Evolutionary conservation across 2,797 vertebrate genomes (phyloP).

Genomic region (Coranthus polyacanthus): DNA sequence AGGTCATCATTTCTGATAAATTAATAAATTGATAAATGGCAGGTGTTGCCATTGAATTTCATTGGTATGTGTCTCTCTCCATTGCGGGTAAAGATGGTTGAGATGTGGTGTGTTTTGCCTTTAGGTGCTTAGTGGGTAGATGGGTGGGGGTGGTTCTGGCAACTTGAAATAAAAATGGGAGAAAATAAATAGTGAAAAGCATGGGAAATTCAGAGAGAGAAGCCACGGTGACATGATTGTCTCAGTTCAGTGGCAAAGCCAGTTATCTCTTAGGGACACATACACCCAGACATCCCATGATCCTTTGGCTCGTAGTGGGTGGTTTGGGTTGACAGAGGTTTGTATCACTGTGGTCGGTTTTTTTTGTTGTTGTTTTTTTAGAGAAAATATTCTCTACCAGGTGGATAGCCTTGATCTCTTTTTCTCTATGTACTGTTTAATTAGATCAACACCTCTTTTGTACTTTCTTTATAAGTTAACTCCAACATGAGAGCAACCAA

Average conservation of each 20-base stretch:
- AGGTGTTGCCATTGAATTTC: no score
- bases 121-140: constrained; percentile 14
- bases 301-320: constrained; percentile 68
- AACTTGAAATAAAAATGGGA: constrained; percentile 65
- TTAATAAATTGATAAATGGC: no score
- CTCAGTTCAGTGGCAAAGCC: constrained; percentile 70
- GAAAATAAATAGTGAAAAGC: constrained; percentile 75
- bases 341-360: constrained; percentile 37
- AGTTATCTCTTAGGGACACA: constrained; percentile 75
- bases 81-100: constrained; percentile 19
- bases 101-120: constrained; percentile 11
- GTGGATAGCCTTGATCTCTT: constrained; percentile 33
- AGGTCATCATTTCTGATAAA: no score
- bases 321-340: constrained; percentile 65
- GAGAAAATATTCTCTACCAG: constrained; percentile 16
- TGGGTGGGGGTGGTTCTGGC: constrained; percentile 35
- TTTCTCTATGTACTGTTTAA: neutral
- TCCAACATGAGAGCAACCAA: no score
- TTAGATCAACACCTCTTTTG: no score
- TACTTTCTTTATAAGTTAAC: no score
- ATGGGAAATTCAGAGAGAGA: constrained; percentile 43
- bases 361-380: constrained; percentile 9
- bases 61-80: neutral
- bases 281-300: constrained; percentile 68
- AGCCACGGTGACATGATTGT: constrained; percentile 57